Base-by-base conservation (phyloP, 2,113 vertebrate genomes). In the Ophthalmolycus amberensis region DNA sequence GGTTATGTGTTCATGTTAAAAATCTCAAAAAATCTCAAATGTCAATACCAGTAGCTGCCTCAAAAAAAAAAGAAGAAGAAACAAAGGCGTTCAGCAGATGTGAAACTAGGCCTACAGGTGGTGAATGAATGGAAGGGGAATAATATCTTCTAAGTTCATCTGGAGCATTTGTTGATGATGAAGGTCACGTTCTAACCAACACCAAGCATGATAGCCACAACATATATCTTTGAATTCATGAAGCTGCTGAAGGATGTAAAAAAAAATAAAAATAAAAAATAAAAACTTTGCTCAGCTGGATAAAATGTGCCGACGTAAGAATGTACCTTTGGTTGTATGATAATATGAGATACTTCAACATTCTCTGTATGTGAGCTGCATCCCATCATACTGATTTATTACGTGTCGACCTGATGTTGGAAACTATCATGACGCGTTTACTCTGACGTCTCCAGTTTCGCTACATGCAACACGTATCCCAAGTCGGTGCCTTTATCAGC, bases 401-500 rank as follows among this genome's bases (percentile, higher is more conserved):
- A 9, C 3, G 29, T 72, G 12, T 27, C 56, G 37, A 25, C 18
- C 22, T 9, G 9, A 44, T 32, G 37, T 56, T 42, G 60, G n/a
- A 70, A 37, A 50, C 32, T 0, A 62, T 37, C 63, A 27, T 37
- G 50, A 63, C 5, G 9, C n/a, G 52, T 79, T 58, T 34, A 9
- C 52, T 40, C 7, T 7, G 60, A 76, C 8, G 1, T 3, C 8
- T 20, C 62, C 42, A 69, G 74, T 71, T 71, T 79, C 4, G 4
- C 75, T 29, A 18, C 77, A 73, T 11, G 40, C 42, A 38, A 52
- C 82, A 86, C 27, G 25, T 80, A 68, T 40, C 34, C 27, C 46
- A 1, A 46, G 12, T 48, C 52, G 1, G 34, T 25, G 44, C 20
- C 66, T 64, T 71, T 40, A 67, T 73, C 76, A 80, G 64, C 18